These are phyloP conservation scores for Ormyrus labotus DNA, from an alignment of 2,888 invertebrate genomes.

Conservation along the genomic window DNA sequence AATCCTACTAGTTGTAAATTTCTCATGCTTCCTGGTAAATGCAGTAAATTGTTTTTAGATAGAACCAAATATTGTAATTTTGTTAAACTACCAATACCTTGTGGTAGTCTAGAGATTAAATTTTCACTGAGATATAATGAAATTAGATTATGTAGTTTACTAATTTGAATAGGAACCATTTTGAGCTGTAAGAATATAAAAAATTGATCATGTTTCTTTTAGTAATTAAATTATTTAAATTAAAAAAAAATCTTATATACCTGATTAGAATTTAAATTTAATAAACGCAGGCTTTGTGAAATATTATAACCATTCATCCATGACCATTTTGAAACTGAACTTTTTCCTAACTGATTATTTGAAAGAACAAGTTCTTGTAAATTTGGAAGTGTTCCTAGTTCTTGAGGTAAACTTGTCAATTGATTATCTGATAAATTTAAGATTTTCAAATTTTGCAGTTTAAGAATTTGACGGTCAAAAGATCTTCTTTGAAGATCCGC, in stretches of 20 bases:
- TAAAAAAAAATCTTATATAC: conserved; percentile 66
- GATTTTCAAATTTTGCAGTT: conserved; percentile 80
- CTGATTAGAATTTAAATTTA: conserved; percentile 83
- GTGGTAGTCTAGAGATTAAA: conserved; percentile 79
- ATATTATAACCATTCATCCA: conserved; percentile 81
- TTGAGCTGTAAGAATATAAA: conserved; percentile 60
- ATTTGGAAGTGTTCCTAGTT: conserved; percentile 81
- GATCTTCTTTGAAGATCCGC: conserved; percentile 80
- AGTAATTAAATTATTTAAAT: conserved; percentile 6
- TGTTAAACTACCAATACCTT: conserved; percentile 80
- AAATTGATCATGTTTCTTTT: conserved; percentile 7
- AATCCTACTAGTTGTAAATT: conserved; percentile 78
- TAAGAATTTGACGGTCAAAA: conserved; percentile 83
- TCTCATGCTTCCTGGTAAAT: conserved; percentile 80
- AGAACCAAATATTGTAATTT: conserved; percentile 78
- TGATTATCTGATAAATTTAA: conserved; percentile 85
- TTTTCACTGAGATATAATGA: conserved; percentile 83
- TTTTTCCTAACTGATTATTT: conserved; percentile 81
- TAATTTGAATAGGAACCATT: conserved; percentile 80
- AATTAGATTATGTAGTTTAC: conserved; percentile 80
- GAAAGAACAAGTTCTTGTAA: conserved; percentile 81
- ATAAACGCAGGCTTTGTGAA: conserved; percentile 77
- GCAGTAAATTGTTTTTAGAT: conserved; percentile 78
- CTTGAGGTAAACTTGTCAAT: conserved; percentile 83
- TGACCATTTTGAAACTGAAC: conserved; percentile 79